Evolutionary conservation across 2,888 invertebrate genomes (phyloP), one percentile per base, ranked within the genome.

Genomic region (Nymphalis polychloros): DNA sequence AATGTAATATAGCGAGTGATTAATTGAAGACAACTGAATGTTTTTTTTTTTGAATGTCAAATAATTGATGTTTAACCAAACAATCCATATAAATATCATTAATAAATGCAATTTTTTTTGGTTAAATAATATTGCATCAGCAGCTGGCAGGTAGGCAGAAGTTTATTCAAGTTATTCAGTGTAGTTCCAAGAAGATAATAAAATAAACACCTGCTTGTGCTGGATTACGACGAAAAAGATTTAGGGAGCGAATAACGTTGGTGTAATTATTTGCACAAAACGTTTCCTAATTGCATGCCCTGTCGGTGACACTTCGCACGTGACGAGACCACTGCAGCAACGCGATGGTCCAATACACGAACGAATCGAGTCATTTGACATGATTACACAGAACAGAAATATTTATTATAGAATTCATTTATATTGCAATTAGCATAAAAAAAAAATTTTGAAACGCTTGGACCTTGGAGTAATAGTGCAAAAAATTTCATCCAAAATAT

Each of bases 251-350:
- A 83, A 85, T 84, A 82, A 80, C 81, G 81, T 75, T 79, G 79
- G 78, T 82, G 84, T 88, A 88, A 89, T 89, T 89, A 89, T 88
- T 87, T 87, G 85, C 82, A 85, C 89, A 88, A 87, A 90, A 89
- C 86, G 84, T 82, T 77, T 84, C 83, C 86, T 90, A 90, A 90
- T 90, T 90, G 90, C 89, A 85, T 83, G 84, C 84, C 82, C 87
- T 89, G 89, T 82, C 79, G 82, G 81, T 85, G 87, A 89, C 87
- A 87, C 82, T 86, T 83, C 80, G 77, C 77, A 82, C 78, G 82
- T 81, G 47, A n/a, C 52, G 57, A 52, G 46, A 23, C n/a, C 57
- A 13, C 57, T 57, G n/a, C 57, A 57, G 35, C 57, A 2, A 41
- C 8, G 27, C 57, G n/a, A 57, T 41, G 41, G 57, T 41, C 57